Base-by-base conservation (phyloP, 2,797 vertebrate genomes). In the Myoxocephalus aenaeus region DNA sequence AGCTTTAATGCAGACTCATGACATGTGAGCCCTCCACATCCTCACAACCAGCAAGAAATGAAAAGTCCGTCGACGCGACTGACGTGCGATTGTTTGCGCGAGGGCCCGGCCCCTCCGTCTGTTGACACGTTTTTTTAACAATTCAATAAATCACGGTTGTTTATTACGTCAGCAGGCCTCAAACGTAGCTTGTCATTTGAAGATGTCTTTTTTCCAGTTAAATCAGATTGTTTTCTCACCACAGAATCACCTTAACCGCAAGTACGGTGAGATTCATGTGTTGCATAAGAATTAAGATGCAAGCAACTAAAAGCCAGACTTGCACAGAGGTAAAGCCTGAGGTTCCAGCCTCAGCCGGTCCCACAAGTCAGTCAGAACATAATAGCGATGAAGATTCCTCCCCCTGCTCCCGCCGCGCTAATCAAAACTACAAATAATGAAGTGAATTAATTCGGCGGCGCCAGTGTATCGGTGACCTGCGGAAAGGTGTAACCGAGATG, bases 1-100 rank as follows among this genome's bases (percentile, higher is more conserved):
- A 79, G 75, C 70, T 85, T 89, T 85, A 81, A 88, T 86, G 84
- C 87, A 89, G 87, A 89, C 82, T 89, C 88, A 89, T 82, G 87
- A 81, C 50, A 27, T 29, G 18, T 73, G 58, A 78, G 77, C 73
- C 86, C 17, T 15, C 40, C 71, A 68, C 72, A 17, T 75, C 75
- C 64, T 83, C 61, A 85, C 29, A 80, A 65, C 63, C 66, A 72
- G 76, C 83, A 72, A 89, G 82, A 89, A 90, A 88, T 89, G 22
- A 90, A 80, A 84, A 83, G 86, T 90, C 87, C 85, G 48, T 4
- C 36, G 3, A 29, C 54, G 3, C 6, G 5, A 64, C 67, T 58
- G 64, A 76, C 14, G 50, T 84, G 82, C 44, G 81, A 81, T 53
- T 81, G 73, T 73, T 79, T 75, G 54, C 15, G 20, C 20, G 8